Conservation (phyloP, 2,888 invertebrate species). For the Orthosia gracilis region DNA sequence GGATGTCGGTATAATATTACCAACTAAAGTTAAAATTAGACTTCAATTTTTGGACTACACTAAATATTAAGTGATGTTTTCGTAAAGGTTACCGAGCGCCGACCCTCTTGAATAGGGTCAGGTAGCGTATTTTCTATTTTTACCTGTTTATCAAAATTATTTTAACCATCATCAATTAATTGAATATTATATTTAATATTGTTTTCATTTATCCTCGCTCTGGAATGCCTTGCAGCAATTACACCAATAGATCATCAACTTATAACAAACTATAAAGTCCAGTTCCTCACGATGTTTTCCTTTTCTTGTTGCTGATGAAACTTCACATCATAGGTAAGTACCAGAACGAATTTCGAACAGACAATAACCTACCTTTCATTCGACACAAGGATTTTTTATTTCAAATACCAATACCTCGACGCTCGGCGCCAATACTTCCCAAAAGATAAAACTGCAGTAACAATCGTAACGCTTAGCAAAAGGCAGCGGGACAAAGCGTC, state of each 20-base stretch:
- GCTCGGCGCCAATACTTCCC: constrained; percentile 64
- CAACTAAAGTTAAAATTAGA: constrained; percentile 24
- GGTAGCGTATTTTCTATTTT: background rate
- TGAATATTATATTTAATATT: too few species aligned
- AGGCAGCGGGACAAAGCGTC: constrained; percentile 74
- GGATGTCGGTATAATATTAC: constrained; percentile 3
- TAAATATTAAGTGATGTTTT: constrained; percentile 38
- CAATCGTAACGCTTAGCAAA: constrained; percentile 72
- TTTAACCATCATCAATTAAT: background rate
- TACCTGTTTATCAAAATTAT: background rate
- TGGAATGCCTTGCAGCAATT: too few species aligned
- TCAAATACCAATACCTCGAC: constrained; percentile 59
- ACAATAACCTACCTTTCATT: constrained; percentile 23
- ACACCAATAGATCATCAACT: too few species aligned
- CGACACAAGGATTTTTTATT: constrained; percentile 41
- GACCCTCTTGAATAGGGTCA: constrained; percentile 23
- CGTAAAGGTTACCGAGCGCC: constrained; percentile 24
- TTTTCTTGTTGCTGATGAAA: background rate
- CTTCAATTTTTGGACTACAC: constrained; percentile 15
- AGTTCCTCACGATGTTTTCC: too few species aligned
- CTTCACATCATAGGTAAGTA: background rate
- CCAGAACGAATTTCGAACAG: constrained; percentile 15
- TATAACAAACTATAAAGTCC: too few species aligned
- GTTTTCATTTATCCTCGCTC: too few species aligned
- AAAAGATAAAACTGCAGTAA: constrained; percentile 74